Evolutionary conservation across 1,140 invertebrate genomes (phyloP), one percentile per base, ranked within the genome.

Genomic region (Microplitis demolitor): DNA sequence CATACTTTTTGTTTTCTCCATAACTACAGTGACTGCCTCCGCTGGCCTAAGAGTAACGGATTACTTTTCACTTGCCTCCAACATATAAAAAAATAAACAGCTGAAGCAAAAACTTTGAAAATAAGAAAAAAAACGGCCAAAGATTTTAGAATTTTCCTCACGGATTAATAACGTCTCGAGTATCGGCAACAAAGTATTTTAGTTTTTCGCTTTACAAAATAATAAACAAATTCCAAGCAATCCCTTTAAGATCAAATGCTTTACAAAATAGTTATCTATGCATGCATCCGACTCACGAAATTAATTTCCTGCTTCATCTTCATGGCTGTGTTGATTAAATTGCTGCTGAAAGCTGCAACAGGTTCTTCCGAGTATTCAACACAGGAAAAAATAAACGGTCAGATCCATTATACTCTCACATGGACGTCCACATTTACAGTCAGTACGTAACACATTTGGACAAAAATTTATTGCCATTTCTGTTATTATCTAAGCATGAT

Each of bases 321-420:
- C 63, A 50, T 50, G n/a, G 14, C 16, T 5, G n/a, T 13, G n/a
- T 16, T 66, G 58, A 70, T 70, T 70, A 56, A 70, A 56, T 70
- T 70, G 34, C 60, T 35, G 16, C 60, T 35, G 16, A 70, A 16
- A 70, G 34, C 16, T 51, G 34, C 45, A 66, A 66, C 13, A 62
- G 45, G 16, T 66, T 50, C 16, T 50, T 45, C 9, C 14, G 24
- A 58, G 16, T 45, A 45, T 11, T 45, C 4, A 45, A 6, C 39
- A 45, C 6, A 45, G 11, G 33, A 61, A 24, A 14, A 61, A 61
- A 61, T 33, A 34, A 58, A n/a, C 11, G 16, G 24, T n/a, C 24
- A 11, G 24, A 61, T 2, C 24, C 24, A 24, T 24, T 24, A 24
- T 24, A 2, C 24, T 24, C 24, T 2, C 24, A 24, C 24, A 24